Evolutionary conservation across 2,113 vertebrate species (phyloP), one percentile per base, ranked within the genome.

Genomic region (Psilopogon haemacephalus): DNA sequence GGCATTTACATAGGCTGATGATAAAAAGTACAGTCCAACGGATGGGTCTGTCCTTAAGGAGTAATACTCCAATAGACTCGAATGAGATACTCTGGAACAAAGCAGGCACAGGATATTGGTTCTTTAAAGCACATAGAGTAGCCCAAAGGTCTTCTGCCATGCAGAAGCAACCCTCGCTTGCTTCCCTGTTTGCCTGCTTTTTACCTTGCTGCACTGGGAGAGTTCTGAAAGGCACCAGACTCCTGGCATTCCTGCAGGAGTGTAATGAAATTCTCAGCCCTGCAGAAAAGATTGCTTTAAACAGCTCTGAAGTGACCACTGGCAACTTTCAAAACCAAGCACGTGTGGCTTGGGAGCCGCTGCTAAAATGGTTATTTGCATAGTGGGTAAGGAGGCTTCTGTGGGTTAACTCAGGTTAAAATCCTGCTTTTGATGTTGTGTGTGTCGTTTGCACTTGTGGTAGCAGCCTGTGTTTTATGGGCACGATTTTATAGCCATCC

Each of bases 221-320:
- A 84, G 73, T 82, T 74, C 63, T 55, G 71, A 86, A 73, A 52
- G 71, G 37, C 28, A 42, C 55, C 63, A 71, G 54, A 55, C 0
- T 3, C 20, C 73, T 94, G 90, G 37, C 27, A 35, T 88, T 87
- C 96, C 93, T 42, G 60, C 76, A 44, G n/a, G 86, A 62, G 33
- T 80, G 56, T 80, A 84, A 54, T 46, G 76, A 79, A 93, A 76
- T 79, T 71, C 83, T 44, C 35, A 33, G 60, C 77, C 24, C n/a
- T 5, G 10, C 11, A 63, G 62, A 92, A 88, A 72, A 86, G 85
- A 33, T 79, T 91, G 30, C 79, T 93, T 86, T 88, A 75, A 86
- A 94, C 70, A 44, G 70, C 90, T 96, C 15, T 82, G 40, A 95
- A 94, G 40, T 89, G 87, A 93, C 76, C 35, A 83, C 6, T 62